Evolutionary conservation across 2,888 invertebrate genomes (phyloP).

Genomic region (Odontothrips loti): DNA sequence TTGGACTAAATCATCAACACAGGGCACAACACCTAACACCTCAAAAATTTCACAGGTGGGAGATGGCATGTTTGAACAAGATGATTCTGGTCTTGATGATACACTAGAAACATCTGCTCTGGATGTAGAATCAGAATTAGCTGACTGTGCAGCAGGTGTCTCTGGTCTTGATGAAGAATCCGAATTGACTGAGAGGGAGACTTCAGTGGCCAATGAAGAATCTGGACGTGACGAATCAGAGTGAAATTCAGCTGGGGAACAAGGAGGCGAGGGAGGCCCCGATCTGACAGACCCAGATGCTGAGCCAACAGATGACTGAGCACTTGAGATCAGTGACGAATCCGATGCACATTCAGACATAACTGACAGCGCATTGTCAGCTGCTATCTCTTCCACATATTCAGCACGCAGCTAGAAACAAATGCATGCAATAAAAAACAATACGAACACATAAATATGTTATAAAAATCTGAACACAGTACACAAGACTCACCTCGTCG

Average conservation of each 20-base stretch:
- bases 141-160: neutral
- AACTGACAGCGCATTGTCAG: neutral
- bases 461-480: too few species aligned
- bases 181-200: neutral
- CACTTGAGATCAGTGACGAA: neutral
- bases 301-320: neutral
- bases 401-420: neutral
- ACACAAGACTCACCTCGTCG: too few species aligned
- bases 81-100: neutral
- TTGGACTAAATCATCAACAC: neutral
- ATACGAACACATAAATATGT: too few species aligned
- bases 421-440: too few species aligned
- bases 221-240: neutral
- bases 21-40: neutral
- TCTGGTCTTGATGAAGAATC: neutral
- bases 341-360: neutral
- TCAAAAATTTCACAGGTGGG: neutral
- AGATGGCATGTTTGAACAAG: neutral
- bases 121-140: too few species aligned
- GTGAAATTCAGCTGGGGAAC: neutral
- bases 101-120: too few species aligned
- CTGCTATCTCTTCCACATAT: neutral
- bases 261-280: too few species aligned
- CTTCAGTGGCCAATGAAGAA: neutral
- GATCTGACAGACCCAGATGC: neutral